A percentile compares a stretch with the other conserved stretches of the same genome.
phyloP scores from a whole-genome alignment of 2,113 vertebrate species.

The Paratilapia polleni region DNA sequence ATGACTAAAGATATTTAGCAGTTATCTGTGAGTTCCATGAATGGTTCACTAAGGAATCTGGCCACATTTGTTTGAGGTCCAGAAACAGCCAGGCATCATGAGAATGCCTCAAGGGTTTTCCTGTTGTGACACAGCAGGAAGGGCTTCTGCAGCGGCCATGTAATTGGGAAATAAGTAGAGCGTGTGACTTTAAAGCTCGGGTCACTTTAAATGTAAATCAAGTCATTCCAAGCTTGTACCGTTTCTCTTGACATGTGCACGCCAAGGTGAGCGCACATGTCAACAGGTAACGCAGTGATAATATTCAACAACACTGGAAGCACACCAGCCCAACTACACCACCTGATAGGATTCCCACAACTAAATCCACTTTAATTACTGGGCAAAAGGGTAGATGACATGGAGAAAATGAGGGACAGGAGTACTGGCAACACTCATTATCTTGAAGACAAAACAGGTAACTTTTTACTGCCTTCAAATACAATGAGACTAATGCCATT shows the following conservation, averaged over 20 bases:
- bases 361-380: not conserved
- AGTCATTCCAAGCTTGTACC: not conserved
- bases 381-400: not conserved
- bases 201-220: slow-evolving; percentile 58
- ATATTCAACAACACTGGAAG: not conserved
- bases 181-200: slow-evolving; percentile 28
- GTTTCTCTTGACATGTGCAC: not conserved
- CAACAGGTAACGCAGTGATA: not conserved
- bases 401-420: not conserved
- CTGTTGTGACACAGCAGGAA: slow-evolving; percentile 38
- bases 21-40: not conserved
- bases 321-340: not conserved
- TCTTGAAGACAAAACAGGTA: not conserved
- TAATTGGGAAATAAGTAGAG: slow-evolving; percentile 36
- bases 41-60: slow-evolving; percentile 2
- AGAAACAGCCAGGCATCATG: not conserved
- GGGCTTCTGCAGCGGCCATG: slow-evolving; percentile 2
- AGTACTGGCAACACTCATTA: not conserved
- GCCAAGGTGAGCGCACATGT: not conserved
- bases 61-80: slow-evolving; percentile 5
- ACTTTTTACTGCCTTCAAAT: not conserved
- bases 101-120: slow-evolving; percentile 24
- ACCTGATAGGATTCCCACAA: not conserved
- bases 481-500: not conserved
- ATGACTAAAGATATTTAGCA: not conserved